Base-by-base conservation (phyloP, 2,797 vertebrate genomes). In the Notoglanidium macrostoma region DNA sequence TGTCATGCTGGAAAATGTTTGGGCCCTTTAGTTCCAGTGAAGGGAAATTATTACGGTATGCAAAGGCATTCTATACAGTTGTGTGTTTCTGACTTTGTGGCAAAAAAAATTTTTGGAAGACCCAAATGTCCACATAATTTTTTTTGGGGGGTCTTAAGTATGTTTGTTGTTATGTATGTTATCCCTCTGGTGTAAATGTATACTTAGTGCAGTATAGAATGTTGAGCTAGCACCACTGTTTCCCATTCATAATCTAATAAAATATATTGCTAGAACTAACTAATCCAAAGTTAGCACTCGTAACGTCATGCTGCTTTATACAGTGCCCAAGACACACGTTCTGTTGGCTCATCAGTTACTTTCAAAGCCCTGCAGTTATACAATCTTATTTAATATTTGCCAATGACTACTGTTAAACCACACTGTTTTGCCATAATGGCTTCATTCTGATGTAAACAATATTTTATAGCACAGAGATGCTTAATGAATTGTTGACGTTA, bases 401-500 rank as follows among this genome's bases (percentile, higher is more conserved):
- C 49, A 29, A 51, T 68, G 57, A 63, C 81, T 87, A 86, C 80
- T 88, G 77, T 83, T 87, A 79, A 88, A 87, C 86, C 59, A 29
- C 72, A 85, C 80, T 85, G 84, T 83, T 89, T 86, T 83, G 10
- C 55, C 59, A 87, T 72, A 46, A n/a, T 65, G 46, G 74, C 87
- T 35, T 88, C 88, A 73, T 49, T 73, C 80, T 77, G 26, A 51
- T 78, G 10, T 83, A 85, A 86, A 59, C 49, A 79, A 72, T 70
- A 26, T 86, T 85, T 87, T 90, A 86, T 90, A 85, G 86, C 88
- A 90, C 87, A 83, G 57, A 89, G 65, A 87, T 67, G 51, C 32
- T 84, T 49, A 55, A 76, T 87, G 82, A 72, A 70, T 78, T 89
- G 54, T 86, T 83, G 29, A 21, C 59, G 23, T 88, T 87, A 74